phyloP scores from a whole-genome alignment of 2,888 invertebrate species.

The Andricus quercusramuli region DNA sequence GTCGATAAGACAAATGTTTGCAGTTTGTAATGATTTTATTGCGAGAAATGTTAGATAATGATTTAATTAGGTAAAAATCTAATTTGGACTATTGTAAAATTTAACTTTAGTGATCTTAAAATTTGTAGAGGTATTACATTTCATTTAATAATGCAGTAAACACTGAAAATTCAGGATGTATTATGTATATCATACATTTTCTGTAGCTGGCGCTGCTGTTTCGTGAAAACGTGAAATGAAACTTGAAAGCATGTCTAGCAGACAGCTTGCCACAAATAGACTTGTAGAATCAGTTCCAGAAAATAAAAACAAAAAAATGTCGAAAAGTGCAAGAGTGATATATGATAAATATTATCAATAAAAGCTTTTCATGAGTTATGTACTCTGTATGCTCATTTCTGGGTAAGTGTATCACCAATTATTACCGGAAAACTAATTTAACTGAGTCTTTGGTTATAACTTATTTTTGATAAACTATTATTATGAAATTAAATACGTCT shows the following conservation, averaged over 20 bases:
- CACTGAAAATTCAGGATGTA: neutral
- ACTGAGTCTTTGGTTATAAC: neutral
- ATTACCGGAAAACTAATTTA: neutral
- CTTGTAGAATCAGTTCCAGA: neutral
- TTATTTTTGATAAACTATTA: neutral
- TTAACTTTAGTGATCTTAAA: neutral
- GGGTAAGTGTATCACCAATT: neutral
- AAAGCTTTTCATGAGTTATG: neutral
- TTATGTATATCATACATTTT: neutral
- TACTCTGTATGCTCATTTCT: neutral
- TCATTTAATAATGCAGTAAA: neutral
- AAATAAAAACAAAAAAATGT: neutral
- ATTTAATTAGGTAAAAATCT: neutral
- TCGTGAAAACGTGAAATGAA: too few species aligned
- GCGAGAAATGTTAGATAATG: neutral
- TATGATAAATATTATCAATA: neutral
- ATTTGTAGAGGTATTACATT: neutral
- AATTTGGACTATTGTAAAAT: neutral
- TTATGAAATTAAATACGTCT: neutral
- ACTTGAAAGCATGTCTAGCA: neutral
- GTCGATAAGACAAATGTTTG: neutral
- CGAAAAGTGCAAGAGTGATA: neutral
- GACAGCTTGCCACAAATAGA: neutral
- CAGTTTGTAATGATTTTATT: neutral
- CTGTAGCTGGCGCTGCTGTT: neutral